Conservation (phyloP, 2,797 vertebrate genomes). For the Trichosurus vulpecula region DNA sequence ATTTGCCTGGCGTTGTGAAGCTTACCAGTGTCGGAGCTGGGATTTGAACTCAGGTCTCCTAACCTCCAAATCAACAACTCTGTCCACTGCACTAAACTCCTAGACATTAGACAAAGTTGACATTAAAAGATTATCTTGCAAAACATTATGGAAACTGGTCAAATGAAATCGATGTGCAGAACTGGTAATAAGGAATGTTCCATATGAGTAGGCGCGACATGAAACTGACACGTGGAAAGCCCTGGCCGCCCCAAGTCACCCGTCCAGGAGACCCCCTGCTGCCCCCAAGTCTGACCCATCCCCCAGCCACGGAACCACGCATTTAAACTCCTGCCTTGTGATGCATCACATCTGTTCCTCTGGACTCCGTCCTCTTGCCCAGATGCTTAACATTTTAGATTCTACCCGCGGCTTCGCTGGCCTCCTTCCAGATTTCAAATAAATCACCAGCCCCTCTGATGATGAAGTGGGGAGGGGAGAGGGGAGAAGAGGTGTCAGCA, state of each 20-base stretch:
- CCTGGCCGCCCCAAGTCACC: neutral
- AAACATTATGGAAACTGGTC: neutral
- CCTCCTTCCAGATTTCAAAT: neutral
- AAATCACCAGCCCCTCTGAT: neutral
- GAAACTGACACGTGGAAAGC: too few relatives aligned
- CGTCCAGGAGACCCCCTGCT: neutral
- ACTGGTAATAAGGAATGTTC: neutral
- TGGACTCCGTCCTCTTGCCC: neutral
- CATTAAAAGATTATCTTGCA: neutral
- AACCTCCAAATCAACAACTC: neutral
- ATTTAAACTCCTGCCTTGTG: neutral
- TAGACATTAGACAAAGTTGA: neutral
- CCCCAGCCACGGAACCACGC: neutral
- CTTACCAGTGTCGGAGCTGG: neutral
- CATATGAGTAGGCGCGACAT: neutral
- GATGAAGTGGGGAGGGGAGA: neutral
- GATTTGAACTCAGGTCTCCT: neutral
- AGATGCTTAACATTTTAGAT: neutral
- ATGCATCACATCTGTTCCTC: neutral
- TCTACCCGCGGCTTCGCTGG: neutral
- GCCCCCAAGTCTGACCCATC: neutral
- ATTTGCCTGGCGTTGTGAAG: neutral
- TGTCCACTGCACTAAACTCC: neutral
- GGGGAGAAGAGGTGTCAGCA: neutral
- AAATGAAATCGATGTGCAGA: neutral